Base-by-base conservation (phyloP, 2,797 vertebrate species). In the Poecilia gillii region DNA sequence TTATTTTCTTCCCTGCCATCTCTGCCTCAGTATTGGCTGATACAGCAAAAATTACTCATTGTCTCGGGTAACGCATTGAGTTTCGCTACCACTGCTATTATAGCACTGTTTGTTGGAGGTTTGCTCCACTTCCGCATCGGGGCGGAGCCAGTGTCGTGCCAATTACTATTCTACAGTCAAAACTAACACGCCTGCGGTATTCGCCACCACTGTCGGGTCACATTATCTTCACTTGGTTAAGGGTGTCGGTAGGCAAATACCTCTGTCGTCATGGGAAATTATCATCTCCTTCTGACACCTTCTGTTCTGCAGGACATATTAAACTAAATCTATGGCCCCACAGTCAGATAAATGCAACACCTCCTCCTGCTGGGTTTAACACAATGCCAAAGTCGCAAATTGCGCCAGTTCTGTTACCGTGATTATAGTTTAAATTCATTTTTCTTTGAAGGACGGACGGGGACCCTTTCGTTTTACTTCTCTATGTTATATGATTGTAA, bases 361-460 rank as follows among this genome's bases (percentile, higher is more conserved):
- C 68, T 53, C 77, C 78, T 72, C 80, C 75, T 68, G 51, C 71
- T 4, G 33, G 49, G 73, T 66, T 31, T 59, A 85, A 39, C 16
- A n/a, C 82, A 51, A 25, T 9, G 31, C 45, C 66, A 18, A 25
- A 73, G 80, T 83, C 78, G 77, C 74, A 75, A 45, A 75, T 83
- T 81, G 74, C 79, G 76, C 49, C 77, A 79, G 81, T 74, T 72
- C 47, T 73, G 43, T 64, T 74, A 68, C 25, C 2, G 64, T 85
- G 85, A 91, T 85, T 88, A 82, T 78, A 88, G 84, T 74, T 87
- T 83, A 81, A 90, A 62, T 74, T 89, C 16, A 85, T 89, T 90
- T 88, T 68, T 46, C 71, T 36, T 55, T 82, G 73, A 79, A 85
- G 74, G 77, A 82, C 76, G 76, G 73, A 85, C 43, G 20, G 16